Percentiles rank a stretch among this genome's conserved stretches.
phyloP scores from a whole-genome alignment of 2,888 invertebrate genomes.

The Drosophila ustulata region DNA sequence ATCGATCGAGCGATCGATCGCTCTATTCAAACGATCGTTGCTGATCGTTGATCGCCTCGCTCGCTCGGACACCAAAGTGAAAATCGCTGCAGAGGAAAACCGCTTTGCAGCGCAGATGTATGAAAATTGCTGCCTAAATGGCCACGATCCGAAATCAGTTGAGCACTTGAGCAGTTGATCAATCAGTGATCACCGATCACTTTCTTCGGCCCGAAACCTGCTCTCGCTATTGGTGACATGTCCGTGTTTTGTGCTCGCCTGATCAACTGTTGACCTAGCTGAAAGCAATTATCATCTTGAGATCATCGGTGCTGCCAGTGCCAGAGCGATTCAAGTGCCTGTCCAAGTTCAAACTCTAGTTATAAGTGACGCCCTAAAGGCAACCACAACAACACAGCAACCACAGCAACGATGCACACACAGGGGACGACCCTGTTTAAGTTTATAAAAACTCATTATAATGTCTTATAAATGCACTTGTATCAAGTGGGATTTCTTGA shows the following conservation, averaged over 20 bases:
- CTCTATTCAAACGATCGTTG: conserved; percentile 73
- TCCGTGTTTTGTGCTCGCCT: conserved; percentile 5
- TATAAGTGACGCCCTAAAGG: conserved; percentile 77
- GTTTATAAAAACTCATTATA: conserved; percentile 82
- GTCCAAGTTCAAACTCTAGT: conserved; percentile 68
- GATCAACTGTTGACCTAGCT: conserved; percentile 66
- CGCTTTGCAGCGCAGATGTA: conserved; percentile 45
- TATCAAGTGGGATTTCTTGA: conserved; percentile 80
- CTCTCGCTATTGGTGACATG: conserved; percentile 69
- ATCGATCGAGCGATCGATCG: conserved; percentile 47
- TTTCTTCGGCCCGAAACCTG: conserved; percentile 63
- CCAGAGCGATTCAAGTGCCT: conserved; percentile 52
- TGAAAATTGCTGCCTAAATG: conserved; percentile 76
- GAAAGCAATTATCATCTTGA: conserved; percentile 73
- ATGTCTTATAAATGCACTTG: conserved; percentile 82
- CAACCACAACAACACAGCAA: conserved; percentile 21
- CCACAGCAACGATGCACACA: background rate
- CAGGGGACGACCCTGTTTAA: conserved; percentile 75
- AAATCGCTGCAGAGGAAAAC: conserved; percentile 38
- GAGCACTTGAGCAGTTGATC: conserved; percentile 2
- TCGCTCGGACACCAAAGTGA: conserved; percentile 68
- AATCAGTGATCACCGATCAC: conserved; percentile 54
- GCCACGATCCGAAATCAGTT: conserved; percentile 48
- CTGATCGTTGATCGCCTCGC: conserved; percentile 69
- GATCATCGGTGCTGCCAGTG: conserved; percentile 56